These are phyloP conservation scores for rabbit (Oryctolagus cuniculus) DNA, from an alignment of 2,113 vertebrate species.

Conservation along the genomic window mOryCun1.1 NC_091434.1:119876001-119876500, in stretches of 20 bases:
- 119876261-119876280: not conserved
- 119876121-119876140: not conserved
- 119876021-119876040: slow-evolving; percentile 9
- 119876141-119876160: not conserved
- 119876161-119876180: not conserved
- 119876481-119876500: not conserved
- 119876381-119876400: not conserved
- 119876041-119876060: not conserved
- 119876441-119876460: not conserved
- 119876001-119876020: not conserved
- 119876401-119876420: not conserved
- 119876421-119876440: not conserved
- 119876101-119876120: not conserved
- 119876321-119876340: not conserved
- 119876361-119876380: not conserved
- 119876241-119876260: not conserved
- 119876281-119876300: not conserved
- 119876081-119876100: not conserved
- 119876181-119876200: not conserved
- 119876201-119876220: not conserved
- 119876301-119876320: not conserved
- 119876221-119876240: not conserved
- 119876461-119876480: not conserved
- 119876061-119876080: not conserved
- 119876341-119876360: not conserved